Evolutionary conservation across 2,797 vertebrate genomes (phyloP).

Genomic region (Natrix natrix): DNA sequence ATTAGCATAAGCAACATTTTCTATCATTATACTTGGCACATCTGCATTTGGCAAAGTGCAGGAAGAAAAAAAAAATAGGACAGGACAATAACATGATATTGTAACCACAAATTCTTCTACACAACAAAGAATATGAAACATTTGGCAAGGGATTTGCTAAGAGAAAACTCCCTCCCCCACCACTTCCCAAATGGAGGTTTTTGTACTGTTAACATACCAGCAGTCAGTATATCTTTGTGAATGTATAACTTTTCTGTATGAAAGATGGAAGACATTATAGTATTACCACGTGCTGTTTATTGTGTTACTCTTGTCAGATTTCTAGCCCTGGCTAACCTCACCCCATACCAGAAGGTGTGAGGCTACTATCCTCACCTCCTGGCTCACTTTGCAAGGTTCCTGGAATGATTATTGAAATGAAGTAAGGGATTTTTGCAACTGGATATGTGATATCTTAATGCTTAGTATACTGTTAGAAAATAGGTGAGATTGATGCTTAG

Average conservation of each 20-base stretch:
- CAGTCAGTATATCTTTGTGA: not conserved
- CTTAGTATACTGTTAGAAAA: not conserved
- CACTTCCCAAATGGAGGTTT: not conserved
- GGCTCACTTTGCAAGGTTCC: not conserved
- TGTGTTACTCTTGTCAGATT: constrained; percentile 5
- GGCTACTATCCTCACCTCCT: not conserved
- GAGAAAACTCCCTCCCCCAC: not conserved
- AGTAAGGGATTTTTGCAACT: not conserved
- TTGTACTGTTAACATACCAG: not conserved
- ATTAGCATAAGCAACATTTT: not conserved
- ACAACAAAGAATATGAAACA: not conserved
- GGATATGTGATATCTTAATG: not conserved
- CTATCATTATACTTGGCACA: not conserved
- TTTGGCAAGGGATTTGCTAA: not conserved
- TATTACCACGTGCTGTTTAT: not conserved
- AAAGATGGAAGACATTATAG: not conserved
- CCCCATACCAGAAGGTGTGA: not conserved
- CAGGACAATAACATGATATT: not conserved
- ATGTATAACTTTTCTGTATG: not conserved
- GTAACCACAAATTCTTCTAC: not conserved
- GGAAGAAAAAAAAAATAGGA: not conserved
- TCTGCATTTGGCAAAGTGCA: not conserved
- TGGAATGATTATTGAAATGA: not conserved
- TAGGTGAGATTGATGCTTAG: not conserved
- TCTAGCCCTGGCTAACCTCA: constrained; percentile 8